A percentile compares a stretch with the other conserved stretches of the same genome.
These are phyloP conservation scores for Thecophora atra DNA, from an alignment of 2,888 invertebrate genomes.

Conservation along the genomic window DNA sequence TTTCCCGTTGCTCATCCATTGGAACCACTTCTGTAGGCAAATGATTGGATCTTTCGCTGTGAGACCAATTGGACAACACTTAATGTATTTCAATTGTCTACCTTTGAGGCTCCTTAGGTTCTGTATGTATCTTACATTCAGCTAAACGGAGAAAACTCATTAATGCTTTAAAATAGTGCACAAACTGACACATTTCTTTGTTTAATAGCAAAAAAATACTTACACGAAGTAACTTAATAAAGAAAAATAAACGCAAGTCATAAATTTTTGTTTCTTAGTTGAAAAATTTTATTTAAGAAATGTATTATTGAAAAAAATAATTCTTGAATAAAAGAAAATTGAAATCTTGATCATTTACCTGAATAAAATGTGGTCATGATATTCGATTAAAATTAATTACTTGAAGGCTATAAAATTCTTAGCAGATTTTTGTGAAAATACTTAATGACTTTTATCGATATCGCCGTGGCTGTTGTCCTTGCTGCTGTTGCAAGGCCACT, in stretches of 20 bases:
- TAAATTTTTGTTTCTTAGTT: too few species aligned
- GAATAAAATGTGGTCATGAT: too few species aligned
- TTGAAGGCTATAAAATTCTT: not conserved
- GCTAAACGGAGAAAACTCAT: too few species aligned
- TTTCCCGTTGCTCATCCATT: not conserved
- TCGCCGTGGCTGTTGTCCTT: not conserved
- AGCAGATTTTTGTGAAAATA: not conserved
- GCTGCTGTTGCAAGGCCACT: slow-evolving; percentile 9
- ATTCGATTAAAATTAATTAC: not conserved
- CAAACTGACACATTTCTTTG: not conserved
- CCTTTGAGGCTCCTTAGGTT: too few species aligned
- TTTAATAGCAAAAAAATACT: not conserved
- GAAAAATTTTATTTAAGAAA: too few species aligned
- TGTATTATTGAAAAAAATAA: too few species aligned
- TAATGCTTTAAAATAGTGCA: too few species aligned
- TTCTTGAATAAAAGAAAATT: too few species aligned
- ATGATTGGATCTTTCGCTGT: not conserved
- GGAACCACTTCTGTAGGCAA: slow-evolving; percentile 16
- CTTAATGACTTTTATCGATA: not conserved
- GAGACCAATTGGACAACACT: too few species aligned
- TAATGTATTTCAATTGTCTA: too few species aligned
- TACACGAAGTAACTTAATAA: not conserved
- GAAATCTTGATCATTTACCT: too few species aligned
- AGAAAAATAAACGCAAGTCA: not conserved
- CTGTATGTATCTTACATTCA: too few species aligned